Evolutionary conservation across 1,140 invertebrate species (phyloP).

Genomic region (Lepeophtheirus salmonis): DNA sequence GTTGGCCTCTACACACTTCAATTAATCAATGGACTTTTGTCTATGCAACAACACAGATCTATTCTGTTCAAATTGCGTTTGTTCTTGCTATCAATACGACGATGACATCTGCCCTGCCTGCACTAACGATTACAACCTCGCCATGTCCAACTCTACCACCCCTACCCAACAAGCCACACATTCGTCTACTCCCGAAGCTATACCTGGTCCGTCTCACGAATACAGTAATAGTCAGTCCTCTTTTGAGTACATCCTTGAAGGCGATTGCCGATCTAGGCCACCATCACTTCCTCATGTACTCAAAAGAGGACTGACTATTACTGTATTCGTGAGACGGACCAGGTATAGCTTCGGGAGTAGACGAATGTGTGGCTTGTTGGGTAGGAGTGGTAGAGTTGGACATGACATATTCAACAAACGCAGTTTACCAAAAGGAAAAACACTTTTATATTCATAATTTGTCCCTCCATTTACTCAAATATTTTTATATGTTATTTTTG

Average conservation of each 20-base stretch:
- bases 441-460: no score
- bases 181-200: background rate
- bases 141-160: background rate
- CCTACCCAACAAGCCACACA: background rate
- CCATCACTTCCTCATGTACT: background rate
- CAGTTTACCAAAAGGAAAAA: no score
- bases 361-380: background rate
- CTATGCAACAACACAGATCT: background rate
- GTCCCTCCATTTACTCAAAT: no score
- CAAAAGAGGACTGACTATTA: background rate
- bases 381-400: background rate
- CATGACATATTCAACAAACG: no score
- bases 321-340: background rate
- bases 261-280: background rate
- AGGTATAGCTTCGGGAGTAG: background rate
- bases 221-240: background rate
- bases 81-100: background rate
- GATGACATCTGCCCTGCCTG: background rate
- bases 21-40: background rate
- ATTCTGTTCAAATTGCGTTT: background rate
- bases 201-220: background rate
- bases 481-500: no score
- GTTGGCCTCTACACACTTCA: background rate
- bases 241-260: background rate
- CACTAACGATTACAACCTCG: background rate